phyloP scores from a whole-genome alignment of 2,113 vertebrate genomes.

The Arenaria interpres region DNA sequence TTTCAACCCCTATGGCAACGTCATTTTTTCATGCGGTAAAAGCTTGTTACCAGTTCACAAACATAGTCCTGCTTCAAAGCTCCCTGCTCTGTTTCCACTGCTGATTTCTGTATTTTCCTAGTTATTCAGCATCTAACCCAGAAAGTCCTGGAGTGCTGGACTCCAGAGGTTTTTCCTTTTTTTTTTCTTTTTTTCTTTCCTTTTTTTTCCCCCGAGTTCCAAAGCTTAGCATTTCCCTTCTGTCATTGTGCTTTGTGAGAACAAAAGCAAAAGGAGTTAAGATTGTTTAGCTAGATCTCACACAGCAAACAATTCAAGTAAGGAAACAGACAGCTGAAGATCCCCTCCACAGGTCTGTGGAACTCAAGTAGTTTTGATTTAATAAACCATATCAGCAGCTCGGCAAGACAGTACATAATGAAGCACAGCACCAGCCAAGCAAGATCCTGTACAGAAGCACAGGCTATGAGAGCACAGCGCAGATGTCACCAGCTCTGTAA shows the following conservation, averaged over 20 bases:
- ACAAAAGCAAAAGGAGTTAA: background rate
- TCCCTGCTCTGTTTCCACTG: background rate
- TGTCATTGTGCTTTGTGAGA: background rate
- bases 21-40: slow-evolving; percentile 5
- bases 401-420: background rate
- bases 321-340: background rate
- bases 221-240: background rate
- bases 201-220: background rate
- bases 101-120: slow-evolving; percentile 9
- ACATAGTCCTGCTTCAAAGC: background rate
- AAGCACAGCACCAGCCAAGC: background rate
- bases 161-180: background rate
- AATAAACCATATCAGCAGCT: background rate
- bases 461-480: background rate
- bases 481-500: background rate
- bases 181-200: background rate
- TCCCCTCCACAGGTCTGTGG: background rate
- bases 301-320: background rate
- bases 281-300: background rate
- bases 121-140: background rate
- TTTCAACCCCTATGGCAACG: background rate
- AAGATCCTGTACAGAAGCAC: background rate
- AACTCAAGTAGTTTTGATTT: background rate
- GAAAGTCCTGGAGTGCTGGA: background rate
- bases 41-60: slow-evolving; percentile 9